Conservation (phyloP, 2,797 vertebrate genomes). For the Pachyuromys duprasi region DNA sequence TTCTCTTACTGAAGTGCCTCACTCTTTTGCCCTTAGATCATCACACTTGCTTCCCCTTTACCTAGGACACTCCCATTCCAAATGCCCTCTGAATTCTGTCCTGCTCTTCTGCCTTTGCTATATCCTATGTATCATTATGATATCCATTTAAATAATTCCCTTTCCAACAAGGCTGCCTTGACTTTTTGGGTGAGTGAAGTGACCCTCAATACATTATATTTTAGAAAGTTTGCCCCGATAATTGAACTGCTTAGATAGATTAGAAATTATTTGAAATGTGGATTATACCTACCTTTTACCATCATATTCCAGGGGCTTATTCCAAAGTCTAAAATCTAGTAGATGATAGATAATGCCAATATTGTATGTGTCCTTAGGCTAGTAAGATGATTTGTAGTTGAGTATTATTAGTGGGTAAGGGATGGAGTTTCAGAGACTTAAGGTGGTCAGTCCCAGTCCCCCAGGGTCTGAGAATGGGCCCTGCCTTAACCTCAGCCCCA, state of each 20-base stretch:
- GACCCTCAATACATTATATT: neutral
- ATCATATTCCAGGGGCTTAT: neutral
- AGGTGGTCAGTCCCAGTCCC: accelerated
- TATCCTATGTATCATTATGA: neutral
- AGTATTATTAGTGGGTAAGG: neutral
- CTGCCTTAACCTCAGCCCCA: slow-evolving; percentile 70
- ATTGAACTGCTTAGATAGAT: neutral
- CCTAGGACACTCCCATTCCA: neutral
- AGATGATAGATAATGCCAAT: neutral
- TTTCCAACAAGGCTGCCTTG: slow-evolving; percentile 9
- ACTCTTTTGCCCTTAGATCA: neutral
- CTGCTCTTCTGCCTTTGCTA: neutral
- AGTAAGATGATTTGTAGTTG: neutral
- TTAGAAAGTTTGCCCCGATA: neutral
- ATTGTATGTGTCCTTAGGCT: neutral
- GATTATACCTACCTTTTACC: neutral
- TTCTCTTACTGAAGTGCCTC: accelerated
- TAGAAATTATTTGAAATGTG: neutral
- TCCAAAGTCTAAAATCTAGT: neutral
- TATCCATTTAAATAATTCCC: neutral
- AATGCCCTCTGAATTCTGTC: neutral
- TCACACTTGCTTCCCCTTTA: neutral
- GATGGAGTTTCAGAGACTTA: neutral
- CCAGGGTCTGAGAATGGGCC: accelerated
- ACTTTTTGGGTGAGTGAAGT: neutral